Evolutionary conservation across 2,797 vertebrate species (phyloP).

Genomic region (Hoplostethus atlanticus): DNA sequence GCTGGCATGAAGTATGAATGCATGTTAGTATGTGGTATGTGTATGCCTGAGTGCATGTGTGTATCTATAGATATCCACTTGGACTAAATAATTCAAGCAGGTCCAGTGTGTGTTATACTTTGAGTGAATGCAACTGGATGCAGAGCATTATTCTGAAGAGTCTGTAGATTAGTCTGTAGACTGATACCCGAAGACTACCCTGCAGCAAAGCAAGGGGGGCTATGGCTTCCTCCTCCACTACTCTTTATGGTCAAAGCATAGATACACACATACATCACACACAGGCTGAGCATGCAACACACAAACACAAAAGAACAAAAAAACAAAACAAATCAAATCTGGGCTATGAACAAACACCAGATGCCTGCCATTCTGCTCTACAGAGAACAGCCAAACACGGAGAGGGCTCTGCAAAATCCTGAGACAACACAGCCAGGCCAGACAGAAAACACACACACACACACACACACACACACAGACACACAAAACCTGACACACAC

Average conservation of each 20-base stretch:
- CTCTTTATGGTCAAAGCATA: slow-evolving; percentile 8
- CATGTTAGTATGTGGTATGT: slow-evolving; percentile 23
- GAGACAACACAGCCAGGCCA: slow-evolving; percentile 36
- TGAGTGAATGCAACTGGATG: slow-evolving; percentile 15
- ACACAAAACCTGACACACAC: background rate
- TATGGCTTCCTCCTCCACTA: background rate
- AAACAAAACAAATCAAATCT: slow-evolving; percentile 25
- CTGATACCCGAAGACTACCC: background rate
- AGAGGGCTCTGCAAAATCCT: slow-evolving; percentile 36
- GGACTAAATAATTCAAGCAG: slow-evolving; percentile 45
- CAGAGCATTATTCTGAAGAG: background rate
- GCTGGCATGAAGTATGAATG: slow-evolving; percentile 3
- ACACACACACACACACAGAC: background rate
- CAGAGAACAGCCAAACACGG: slow-evolving; percentile 37
- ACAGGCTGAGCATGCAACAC: too few species aligned
- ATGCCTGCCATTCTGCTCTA: slow-evolving; percentile 43
- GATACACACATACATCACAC: background rate
- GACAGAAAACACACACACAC: slow-evolving; percentile 22
- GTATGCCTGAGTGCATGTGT: slow-evolving; percentile 8
- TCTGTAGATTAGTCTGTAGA: background rate
- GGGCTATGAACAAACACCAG: slow-evolving; percentile 58
- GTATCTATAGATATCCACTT: slow-evolving; percentile 31
- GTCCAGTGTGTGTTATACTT: slow-evolving; percentile 11
- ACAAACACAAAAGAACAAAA: background rate
- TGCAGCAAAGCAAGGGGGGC: background rate